Evolutionary conservation across 2,888 invertebrate genomes (phyloP), one percentile per base, ranked within the genome.

Genomic region (Coronaproctus castanopsis): DNA sequence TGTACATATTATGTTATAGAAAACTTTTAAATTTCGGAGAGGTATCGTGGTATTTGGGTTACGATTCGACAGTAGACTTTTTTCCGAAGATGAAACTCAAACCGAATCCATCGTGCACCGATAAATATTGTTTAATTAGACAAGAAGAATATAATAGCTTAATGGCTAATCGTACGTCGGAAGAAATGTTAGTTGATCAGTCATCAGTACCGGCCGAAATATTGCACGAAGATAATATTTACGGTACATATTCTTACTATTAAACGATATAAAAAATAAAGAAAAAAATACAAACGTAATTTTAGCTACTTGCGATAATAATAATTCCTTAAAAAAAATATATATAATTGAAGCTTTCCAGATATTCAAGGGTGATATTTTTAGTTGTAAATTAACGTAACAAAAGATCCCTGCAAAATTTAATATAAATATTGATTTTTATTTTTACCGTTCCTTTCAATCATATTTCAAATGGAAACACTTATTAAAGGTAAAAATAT

Each of bases 51-150:
- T 99, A 98, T 70, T 74, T 99, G 63, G 98, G 97, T 1, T 98
- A 98, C 74, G 96, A 89, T 72, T 97, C 98, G 0, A 73, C 98
- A 67, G 83, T 83, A 62, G 98, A 98, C 71, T 97, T 87, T 75
- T 98, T 99, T 70, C 97, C 98, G 0, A 82, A 80, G n/a, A 90
- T 93, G 88, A 77, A 75, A 1, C 77, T 98, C 64, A 87, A 83
- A 73, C 97, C 98, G 0, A 98, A 98, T 75, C 79, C 85, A 0
- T 78, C 80, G 63, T 98, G 98, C 72, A 89, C 89, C 65, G 95
- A 98, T 70, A 71, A 69, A 0, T 77, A 79, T 69, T 98, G 98
- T 70, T 72, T 76, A 57, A 67, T 73, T 63, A 75, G 83, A 2
- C 89, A 90, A 69, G 69, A 72, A 59, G 85, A 86, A 68, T 78